phyloP scores from a whole-genome alignment of 2,888 invertebrate genomes.

The Antitype chi region DNA sequence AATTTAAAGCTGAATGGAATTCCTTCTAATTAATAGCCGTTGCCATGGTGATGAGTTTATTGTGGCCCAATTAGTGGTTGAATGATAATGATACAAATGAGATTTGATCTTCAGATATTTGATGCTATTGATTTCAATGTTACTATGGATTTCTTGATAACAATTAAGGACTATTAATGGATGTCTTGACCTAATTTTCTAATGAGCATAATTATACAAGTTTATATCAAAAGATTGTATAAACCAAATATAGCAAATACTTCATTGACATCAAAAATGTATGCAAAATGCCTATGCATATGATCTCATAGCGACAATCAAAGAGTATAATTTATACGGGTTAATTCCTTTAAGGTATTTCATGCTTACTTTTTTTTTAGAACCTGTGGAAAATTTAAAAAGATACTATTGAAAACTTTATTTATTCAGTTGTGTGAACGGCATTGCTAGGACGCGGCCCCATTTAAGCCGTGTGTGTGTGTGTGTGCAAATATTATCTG shows the following conservation, averaged over 20 bases:
- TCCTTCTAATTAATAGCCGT: slow-evolving; percentile 22
- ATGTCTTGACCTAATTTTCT: neutral
- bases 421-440: slow-evolving; percentile 72
- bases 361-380: neutral
- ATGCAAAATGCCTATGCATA: neutral
- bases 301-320: neutral
- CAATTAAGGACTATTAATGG: neutral
- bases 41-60: slow-evolving; percentile 1
- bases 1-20: slow-evolving; percentile 1
- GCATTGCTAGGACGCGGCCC: slow-evolving; percentile 74
- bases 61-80: slow-evolving; percentile 27
- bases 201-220: no score
- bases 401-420: slow-evolving; percentile 26
- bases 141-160: neutral
- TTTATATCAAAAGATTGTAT: neutral
- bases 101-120: slow-evolving; percentile 8
- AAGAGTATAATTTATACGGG: neutral
- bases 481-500: slow-evolving; percentile 38
- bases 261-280: neutral
- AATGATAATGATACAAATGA: slow-evolving; percentile 3
- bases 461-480: slow-evolving; percentile 57
- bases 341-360: neutral
- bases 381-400: neutral
- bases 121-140: neutral
- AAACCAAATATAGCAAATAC: neutral